Evolutionary conservation across 2,113 vertebrate genomes (phyloP), one percentile per base, ranked within the genome.

Genomic region (Mormoops blainvillei): DNA sequence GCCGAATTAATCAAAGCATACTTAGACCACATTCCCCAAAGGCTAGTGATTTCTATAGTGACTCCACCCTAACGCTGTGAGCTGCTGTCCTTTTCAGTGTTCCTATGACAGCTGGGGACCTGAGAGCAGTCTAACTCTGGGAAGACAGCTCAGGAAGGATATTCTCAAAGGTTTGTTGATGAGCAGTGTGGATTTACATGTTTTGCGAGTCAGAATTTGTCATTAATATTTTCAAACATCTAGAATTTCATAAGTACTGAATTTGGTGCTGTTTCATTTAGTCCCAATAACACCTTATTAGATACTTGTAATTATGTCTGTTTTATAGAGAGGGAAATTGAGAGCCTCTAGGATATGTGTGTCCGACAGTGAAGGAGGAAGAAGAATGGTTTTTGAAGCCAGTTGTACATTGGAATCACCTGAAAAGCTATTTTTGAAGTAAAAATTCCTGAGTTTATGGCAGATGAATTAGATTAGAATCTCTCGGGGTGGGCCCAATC

Each of bases 1-100:
- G 89, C 65, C 87, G 92, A 90, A 85, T 96, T 89, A 91, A 95
- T 97, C 88, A 95, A 93, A 97, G 76, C 45, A 84, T 73, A 43
- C 76, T 92, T 92, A 86, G 74, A 76, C 63, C 63, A n/a, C 94
- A 82, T 71, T 87, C 84, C 81, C 84, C 89, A 43, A 92, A 85
- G 87, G 89, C 83, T 71, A 41, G 74, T 19, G 20, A 92, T 93
- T 96, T 93, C 87, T 87, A 0, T 52, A 87, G 19, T 45, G 33
- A 90, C 85, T 76, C 67, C 67, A 81, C 77, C 81, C 84, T 89
- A 82, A 63, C 0, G 0, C 43, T 31, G 12, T 68, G 70, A 97
- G 70, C 90, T 95, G 50, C 16, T 63, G 73, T 26, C 61, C 85
- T 91, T 89, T 81, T 3, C 70, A 58, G 33, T 54, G 31, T 54